Conservation (phyloP, 2,888 invertebrate genomes). For the Eugnorisma glareosa region DNA sequence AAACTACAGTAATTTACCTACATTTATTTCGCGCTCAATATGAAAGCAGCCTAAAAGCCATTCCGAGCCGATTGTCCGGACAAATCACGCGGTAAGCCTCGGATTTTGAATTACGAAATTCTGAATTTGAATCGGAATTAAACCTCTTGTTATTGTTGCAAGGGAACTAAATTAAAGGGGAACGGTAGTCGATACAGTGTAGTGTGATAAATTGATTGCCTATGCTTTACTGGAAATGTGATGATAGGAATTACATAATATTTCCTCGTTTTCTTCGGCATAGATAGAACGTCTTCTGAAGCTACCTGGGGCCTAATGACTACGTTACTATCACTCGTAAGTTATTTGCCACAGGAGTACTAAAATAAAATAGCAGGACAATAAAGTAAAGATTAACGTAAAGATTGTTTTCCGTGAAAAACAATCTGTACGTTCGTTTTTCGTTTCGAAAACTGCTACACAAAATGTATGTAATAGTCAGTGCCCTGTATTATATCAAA, state of each 20-base stretch:
- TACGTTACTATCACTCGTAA: too few relatives aligned
- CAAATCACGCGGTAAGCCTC: slow-evolving; percentile 65
- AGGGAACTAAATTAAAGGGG: slow-evolving; percentile 37
- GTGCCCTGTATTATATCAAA: background rate
- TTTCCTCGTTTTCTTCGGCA: too few relatives aligned
- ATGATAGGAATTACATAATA: background rate
- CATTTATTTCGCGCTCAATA: slow-evolving; percentile 33
- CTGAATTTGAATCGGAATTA: slow-evolving; percentile 62
- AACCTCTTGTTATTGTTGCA: slow-evolving; percentile 48
- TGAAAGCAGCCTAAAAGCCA: slow-evolving; percentile 45
- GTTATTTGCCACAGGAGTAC: too few relatives aligned
- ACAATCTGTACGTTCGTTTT: too few relatives aligned
- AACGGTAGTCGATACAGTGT: background rate
- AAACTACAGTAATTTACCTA: slow-evolving; percentile 9
- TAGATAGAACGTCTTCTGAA: too few relatives aligned
- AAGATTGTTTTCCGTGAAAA: too few relatives aligned
- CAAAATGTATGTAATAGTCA: background rate
- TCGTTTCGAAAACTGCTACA: background rate
- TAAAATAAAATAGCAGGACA: too few relatives aligned
- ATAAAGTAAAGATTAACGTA: too few relatives aligned
- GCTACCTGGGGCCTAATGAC: too few relatives aligned
- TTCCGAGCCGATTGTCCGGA: slow-evolving; percentile 61
- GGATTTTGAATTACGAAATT: slow-evolving; percentile 64
- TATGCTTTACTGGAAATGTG: too few relatives aligned
- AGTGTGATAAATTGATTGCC: slow-evolving; percentile 4